These are phyloP conservation scores for Tylochromis polylepis DNA, from an alignment of 2,113 vertebrate genomes.

Conservation along the genomic window DNA sequence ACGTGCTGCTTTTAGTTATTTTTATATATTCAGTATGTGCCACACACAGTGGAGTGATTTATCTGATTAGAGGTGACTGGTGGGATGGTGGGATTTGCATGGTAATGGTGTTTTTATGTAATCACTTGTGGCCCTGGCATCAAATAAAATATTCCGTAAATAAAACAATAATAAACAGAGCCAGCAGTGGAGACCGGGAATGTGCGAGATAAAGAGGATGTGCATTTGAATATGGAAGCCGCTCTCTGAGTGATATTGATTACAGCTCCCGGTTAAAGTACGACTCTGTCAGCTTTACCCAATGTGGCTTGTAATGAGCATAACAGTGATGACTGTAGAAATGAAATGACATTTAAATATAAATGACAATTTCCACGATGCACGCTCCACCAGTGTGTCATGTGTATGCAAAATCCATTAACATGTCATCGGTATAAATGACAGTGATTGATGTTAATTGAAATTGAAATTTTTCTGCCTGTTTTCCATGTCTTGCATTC, in stretches of 20 bases:
- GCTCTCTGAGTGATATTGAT: background rate
- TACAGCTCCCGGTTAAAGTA: background rate
- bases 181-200: background rate
- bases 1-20: background rate
- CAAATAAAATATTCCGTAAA: background rate
- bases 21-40: background rate
- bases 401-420: background rate
- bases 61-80: background rate
- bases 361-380: constrained; percentile 8
- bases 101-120: background rate
- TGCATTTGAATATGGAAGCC: background rate
- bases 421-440: background rate
- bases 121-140: background rate
- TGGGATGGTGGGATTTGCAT: background rate
- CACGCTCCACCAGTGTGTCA: background rate
- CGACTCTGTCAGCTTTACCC: background rate
- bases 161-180: background rate
- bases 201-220: background rate
- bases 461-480: background rate
- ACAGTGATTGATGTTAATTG: constrained; percentile 32
- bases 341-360: constrained; percentile 2
- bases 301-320: background rate
- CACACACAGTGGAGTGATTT: background rate
- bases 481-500: background rate
- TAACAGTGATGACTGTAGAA: background rate